These are phyloP conservation scores for Proterorhinus semilunaris DNA, from an alignment of 2,113 vertebrate species.

Conservation along the genomic window DNA sequence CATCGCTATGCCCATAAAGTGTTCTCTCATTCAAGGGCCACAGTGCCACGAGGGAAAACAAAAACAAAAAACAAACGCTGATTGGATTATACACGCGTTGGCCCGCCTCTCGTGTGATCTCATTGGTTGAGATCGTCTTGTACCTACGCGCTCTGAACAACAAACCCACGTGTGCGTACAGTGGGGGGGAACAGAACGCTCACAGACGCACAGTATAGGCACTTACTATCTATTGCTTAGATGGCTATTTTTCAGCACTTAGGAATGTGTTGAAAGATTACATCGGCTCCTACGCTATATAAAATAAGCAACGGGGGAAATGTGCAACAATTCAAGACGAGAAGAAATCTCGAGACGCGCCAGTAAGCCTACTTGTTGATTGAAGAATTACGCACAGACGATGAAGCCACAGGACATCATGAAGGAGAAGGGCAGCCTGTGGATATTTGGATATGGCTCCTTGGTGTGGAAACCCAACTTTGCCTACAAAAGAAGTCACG, in stretches of 20 bases:
- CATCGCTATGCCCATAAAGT: background rate
- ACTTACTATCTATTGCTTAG: background rate
- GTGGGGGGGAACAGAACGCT: background rate
- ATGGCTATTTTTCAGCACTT: background rate
- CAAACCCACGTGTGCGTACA: constrained; percentile 65
- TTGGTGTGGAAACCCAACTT: constrained; percentile 93
- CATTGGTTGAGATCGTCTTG: constrained; percentile 48
- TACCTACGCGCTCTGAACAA: constrained; percentile 35
- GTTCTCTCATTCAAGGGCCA: background rate
- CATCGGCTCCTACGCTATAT: background rate
- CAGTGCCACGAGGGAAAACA: no score
- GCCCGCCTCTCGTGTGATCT: constrained; percentile 26
- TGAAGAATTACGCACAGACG: background rate
- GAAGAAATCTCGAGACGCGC: background rate
- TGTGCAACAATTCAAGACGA: constrained; percentile 5
- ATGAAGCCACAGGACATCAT: constrained; percentile 67
- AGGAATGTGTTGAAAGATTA: background rate
- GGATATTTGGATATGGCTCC: constrained; percentile 96
- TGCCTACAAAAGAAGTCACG: constrained; percentile 80
- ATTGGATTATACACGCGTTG: constrained; percentile 40
- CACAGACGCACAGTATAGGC: background rate
- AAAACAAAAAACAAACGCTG: background rate
- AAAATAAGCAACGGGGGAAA: background rate
- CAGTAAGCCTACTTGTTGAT: constrained; percentile 21
- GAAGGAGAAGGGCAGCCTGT: constrained; percentile 69